Conservation (phyloP, 2,888 invertebrate species). For the Thymelicus lineola region DNA sequence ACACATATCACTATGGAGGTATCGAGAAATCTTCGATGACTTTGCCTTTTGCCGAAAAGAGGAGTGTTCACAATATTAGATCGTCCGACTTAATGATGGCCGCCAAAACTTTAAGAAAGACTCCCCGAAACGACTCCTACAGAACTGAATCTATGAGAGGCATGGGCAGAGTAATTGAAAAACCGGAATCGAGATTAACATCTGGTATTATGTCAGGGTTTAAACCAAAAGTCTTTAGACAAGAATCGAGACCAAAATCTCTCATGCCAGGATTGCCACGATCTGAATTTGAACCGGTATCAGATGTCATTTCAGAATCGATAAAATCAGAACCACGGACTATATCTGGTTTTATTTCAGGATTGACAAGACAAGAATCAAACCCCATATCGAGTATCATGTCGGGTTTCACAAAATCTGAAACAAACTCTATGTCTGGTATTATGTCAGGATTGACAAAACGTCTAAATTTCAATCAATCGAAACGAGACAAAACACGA, state of each 20-base stretch:
- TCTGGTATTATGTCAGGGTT: constrained; percentile 70
- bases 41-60: constrained; percentile 53
- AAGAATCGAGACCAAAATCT: background rate
- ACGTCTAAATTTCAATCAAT: constrained; percentile 70
- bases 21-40: constrained; percentile 49
- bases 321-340: constrained; percentile 15
- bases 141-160: constrained; percentile 41
- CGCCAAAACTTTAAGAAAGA: constrained; percentile 63
- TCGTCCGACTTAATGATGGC: constrained; percentile 67
- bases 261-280: background rate
- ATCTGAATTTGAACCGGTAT: background rate
- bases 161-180: constrained; percentile 42
- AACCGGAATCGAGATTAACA: constrained; percentile 48
- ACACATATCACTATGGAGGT: background rate
- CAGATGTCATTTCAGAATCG: background rate
- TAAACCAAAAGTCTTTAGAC: background rate
- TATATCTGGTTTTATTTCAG: constrained; percentile 9
- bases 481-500: constrained; percentile 65
- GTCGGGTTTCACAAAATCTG: constrained; percentile 18
- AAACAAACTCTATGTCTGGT: constrained; percentile 54
- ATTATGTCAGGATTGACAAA: constrained; percentile 72
- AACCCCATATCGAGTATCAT: constrained; percentile 4
- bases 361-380: constrained; percentile 2
- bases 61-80: constrained; percentile 67
- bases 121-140: constrained; percentile 41